These are phyloP conservation scores for Erinaceus europaeus DNA, from an alignment of 2,113 vertebrate genomes.

Conservation along the genomic window DNA sequence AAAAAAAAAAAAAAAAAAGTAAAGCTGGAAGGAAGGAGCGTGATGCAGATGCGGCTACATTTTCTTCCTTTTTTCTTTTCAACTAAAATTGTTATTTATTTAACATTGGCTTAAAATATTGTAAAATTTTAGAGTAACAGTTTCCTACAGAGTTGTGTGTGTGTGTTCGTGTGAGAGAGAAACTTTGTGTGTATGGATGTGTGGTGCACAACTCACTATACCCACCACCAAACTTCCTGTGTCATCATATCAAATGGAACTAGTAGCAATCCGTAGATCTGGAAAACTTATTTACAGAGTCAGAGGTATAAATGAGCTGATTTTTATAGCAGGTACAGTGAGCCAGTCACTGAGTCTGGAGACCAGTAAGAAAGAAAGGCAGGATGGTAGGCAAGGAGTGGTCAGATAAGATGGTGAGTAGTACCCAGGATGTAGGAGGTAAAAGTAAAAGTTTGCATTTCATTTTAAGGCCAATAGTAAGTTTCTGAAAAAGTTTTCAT, in stretches of 20 bases:
- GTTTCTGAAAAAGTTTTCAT: neutral
- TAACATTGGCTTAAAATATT: no score
- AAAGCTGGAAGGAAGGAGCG: neutral
- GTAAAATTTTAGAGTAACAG: no score
- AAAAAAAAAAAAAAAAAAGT: no score
- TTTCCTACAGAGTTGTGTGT: no score
- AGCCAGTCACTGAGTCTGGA: neutral
- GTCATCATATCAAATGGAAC: no score
- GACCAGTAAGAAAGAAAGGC: neutral
- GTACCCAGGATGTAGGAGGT: neutral
- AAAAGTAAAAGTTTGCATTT: neutral
- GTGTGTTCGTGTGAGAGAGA: no score
- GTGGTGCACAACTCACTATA: no score
- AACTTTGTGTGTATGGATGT: no score
- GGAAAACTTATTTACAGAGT: neutral
- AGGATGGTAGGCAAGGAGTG: neutral
- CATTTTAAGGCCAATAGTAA: neutral
- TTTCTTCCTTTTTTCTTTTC: no score
- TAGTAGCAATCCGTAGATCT: neutral
- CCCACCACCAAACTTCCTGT: no score
- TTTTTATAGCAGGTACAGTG: neutral
- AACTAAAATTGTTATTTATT: no score
- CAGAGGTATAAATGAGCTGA: neutral
- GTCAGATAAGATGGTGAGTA: neutral
- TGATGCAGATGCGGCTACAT: neutral